Percentiles rank a stretch among this genome's conserved stretches.
These are phyloP conservation scores for Brevipalpus yothersi DNA, from an alignment of 1,140 invertebrate species.

Conservation along the genomic window DNA sequence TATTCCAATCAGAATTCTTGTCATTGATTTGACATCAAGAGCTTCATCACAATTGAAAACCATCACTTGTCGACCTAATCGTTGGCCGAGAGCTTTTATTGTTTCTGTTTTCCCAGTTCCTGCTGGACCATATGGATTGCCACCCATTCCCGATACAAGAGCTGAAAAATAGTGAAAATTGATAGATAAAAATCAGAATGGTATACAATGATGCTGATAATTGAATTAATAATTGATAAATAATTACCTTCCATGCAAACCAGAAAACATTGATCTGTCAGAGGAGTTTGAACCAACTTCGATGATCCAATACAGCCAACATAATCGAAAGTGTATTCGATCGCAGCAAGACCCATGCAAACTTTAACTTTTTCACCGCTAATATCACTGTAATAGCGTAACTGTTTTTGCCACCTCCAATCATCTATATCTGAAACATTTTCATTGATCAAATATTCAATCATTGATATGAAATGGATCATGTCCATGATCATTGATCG, in stretches of 20 bases:
- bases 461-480: conserved; percentile 62
- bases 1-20: conserved; percentile 65
- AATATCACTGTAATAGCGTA: conserved; percentile 39
- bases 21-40: conserved; percentile 81
- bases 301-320: conserved; percentile 50
- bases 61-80: conserved; percentile 71
- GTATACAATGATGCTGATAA: neutral
- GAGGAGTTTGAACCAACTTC: conserved; percentile 69
- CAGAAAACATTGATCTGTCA: conserved; percentile 86
- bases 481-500: conserved; percentile 69
- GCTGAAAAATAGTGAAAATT: conserved; percentile 24
- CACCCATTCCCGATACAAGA: conserved; percentile 80
- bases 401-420: conserved; percentile 86
- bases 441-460: conserved; percentile 43
- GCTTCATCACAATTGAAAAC: conserved; percentile 97
- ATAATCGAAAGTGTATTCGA: conserved; percentile 92
- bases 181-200: neutral
- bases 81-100: conserved; percentile 70
- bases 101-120: conserved; percentile 95
- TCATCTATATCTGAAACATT: conserved; percentile 36
- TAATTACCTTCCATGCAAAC: conserved; percentile 56
- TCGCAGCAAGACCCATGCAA: conserved; percentile 58
- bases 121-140: conserved; percentile 95
- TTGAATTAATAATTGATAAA: neutral
- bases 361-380: conserved; percentile 23